phyloP scores from a whole-genome alignment of 2,113 vertebrate species.

The Ciconia stormi region DNA sequence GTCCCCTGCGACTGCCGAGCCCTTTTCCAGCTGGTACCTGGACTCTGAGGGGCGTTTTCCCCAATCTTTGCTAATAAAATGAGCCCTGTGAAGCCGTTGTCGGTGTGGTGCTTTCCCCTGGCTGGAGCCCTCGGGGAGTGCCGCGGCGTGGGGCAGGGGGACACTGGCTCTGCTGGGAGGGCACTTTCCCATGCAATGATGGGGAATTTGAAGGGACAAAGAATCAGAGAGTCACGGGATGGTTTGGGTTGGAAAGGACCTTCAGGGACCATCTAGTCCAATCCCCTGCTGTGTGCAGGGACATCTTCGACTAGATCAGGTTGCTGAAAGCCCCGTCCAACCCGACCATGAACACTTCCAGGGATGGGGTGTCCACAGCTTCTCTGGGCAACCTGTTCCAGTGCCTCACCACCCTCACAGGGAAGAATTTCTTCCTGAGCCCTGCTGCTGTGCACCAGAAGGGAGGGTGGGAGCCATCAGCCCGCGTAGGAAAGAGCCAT shows the following conservation, averaged over 20 bases:
- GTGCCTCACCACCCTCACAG: background rate
- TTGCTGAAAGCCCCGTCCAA: background rate
- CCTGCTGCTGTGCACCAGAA: too few relatives aligned
- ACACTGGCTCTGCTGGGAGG: fast-evolving
- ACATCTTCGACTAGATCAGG: background rate
- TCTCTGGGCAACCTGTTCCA: background rate
- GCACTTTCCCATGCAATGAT: fast-evolving
- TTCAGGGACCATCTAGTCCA: background rate
- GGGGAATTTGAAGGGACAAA: background rate
- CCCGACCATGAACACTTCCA: too few relatives aligned
- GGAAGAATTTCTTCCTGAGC: too few relatives aligned
- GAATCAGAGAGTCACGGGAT: fast-evolving
- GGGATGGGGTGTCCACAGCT: background rate
- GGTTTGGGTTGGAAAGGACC: background rate
- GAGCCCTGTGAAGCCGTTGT: background rate
- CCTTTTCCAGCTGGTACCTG: slow-evolving; percentile 25
- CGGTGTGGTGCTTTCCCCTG: background rate
- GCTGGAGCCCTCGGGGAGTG: background rate
- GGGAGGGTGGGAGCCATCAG: too few relatives aligned
- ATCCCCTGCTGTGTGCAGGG: background rate
- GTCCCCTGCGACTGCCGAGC: background rate
- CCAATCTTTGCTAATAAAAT: background rate
- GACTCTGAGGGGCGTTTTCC: background rate
- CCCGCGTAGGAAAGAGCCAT: too few relatives aligned
- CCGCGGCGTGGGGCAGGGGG: background rate